These are phyloP conservation scores for Lethenteron reissneri DNA, from an alignment of 2,113 vertebrate species.

Conservation along the genomic window DNA sequence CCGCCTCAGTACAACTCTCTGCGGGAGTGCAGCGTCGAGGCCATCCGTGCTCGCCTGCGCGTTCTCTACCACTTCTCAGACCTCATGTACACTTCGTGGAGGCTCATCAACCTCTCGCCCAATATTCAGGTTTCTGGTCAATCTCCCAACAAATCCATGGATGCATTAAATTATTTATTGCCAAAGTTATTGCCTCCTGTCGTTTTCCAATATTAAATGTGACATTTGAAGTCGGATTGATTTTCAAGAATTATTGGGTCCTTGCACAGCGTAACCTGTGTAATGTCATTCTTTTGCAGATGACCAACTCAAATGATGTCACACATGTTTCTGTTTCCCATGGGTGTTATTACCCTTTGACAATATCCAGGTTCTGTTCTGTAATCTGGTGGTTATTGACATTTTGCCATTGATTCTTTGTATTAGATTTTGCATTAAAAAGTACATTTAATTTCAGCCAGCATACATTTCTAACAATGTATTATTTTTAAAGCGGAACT, in stretches of 20 bases:
- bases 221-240: neutral
- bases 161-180: too few relatives aligned
- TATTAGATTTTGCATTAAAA: too few relatives aligned
- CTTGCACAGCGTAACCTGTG: neutral
- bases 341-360: too few relatives aligned
- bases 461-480: too few relatives aligned
- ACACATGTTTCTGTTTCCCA: too few relatives aligned
- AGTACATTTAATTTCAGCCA: too few relatives aligned
- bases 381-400: too few relatives aligned
- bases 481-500: too few relatives aligned
- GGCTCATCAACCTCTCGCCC: constrained; percentile 46
- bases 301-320: too few relatives aligned
- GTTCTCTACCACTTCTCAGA: constrained; percentile 54
- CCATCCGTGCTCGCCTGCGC: constrained; percentile 34
- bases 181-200: neutral
- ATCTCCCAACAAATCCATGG: too few relatives aligned
- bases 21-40: constrained; percentile 41
- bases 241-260: neutral
- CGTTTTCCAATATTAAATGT: neutral
- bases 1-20: constrained; percentile 41
- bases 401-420: too few relatives aligned
- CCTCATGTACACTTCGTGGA: constrained; percentile 55
- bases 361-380: too few relatives aligned
- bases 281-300: neutral
- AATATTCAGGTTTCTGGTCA: constrained; percentile 40